Evolutionary conservation across 2,113 vertebrate genomes (phyloP), one percentile per base, ranked within the genome.

Genomic region (Pholis gunnellus): DNA sequence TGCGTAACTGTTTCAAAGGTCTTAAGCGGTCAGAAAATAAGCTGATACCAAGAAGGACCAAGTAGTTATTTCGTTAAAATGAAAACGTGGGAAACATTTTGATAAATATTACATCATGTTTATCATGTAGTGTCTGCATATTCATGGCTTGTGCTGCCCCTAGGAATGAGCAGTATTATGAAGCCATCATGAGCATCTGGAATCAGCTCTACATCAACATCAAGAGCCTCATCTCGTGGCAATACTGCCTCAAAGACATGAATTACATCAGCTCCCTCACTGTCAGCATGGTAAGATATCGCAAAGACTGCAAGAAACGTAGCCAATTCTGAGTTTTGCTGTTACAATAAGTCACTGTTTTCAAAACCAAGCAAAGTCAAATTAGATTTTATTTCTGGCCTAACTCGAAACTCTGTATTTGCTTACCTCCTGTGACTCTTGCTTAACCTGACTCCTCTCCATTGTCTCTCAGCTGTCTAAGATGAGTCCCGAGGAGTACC

Each of bases 161-260:
- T 86, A 99, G 98, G 93, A 99, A 97, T 65, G 97, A 99, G 83
- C 96, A 99, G 88, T 99, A 97, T 87, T 99, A 97, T 3, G 98
- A 99, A 65, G 97, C 97, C 83, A 97, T 99, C 94, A 89, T 99
- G 94, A 86, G 92, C 80, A 91, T 99, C 77, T 99, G 97, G 97
- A 98, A 96, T 92, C 97, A 99, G 93, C 94, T 98, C 13, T 98
- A 96, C 87, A 98, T 99, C 94, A 99, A 99, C 94, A 98, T 99
- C 94, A 99, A 98, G 95, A 98, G 97, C 86, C 93, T 99, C 92
- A 97, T 99, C 40, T 97, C 98, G 15, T 99, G 98, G 98, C 97
- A 98, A 84, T 98, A 97, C 75, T 99, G 97, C 84, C 86, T 99
- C 94, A 96, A 96, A 0, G 98, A 99, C 89, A 96, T 99, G 15